Percentiles rank a stretch among this genome's conserved stretches.
These are phyloP conservation scores for Platanista minor DNA, from an alignment of 2,113 vertebrate species.

Conservation along the genomic window DNA sequence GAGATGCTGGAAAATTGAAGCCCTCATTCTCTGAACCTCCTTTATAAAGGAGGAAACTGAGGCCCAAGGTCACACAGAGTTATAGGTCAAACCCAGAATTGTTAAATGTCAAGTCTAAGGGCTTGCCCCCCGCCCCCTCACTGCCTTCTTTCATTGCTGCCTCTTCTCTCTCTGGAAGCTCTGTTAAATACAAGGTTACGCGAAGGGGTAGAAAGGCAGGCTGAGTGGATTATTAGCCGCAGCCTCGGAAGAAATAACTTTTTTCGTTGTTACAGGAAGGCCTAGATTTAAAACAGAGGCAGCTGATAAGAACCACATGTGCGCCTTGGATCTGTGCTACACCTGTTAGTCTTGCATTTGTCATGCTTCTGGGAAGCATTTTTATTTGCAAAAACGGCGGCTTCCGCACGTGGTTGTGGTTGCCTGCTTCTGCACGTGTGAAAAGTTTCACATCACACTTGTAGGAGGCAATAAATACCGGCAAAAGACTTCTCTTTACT, in stretches of 20 bases:
- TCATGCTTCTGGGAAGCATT: slow-evolving; percentile 22
- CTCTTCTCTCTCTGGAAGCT: not conserved
- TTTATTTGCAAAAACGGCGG: slow-evolving; percentile 5
- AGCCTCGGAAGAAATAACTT: not conserved
- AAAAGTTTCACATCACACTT: not conserved
- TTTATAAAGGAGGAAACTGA: not conserved
- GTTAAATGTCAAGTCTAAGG: not conserved
- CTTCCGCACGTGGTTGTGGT: not conserved
- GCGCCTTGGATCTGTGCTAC: not conserved
- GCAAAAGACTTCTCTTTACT: not conserved
- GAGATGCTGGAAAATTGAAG: not conserved
- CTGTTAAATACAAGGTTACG: not conserved
- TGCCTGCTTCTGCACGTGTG: not conserved
- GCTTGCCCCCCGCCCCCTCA: not conserved
- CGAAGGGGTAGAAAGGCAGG: not conserved
- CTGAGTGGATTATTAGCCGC: not conserved
- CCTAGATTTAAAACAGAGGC: slow-evolving; percentile 21
- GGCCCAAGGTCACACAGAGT: not conserved
- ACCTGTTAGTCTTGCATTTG: slow-evolving; percentile 38
- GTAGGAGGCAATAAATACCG: not conserved
- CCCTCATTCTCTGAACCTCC: not conserved
- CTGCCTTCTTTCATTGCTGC: not conserved
- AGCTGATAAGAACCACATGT: not conserved
- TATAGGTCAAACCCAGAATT: not conserved
- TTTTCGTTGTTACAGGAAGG: slow-evolving; percentile 3